These are phyloP conservation scores for Leptobrachium ailaonicum DNA, from an alignment of 2,113 vertebrate genomes.

Conservation along the genomic window DNA sequence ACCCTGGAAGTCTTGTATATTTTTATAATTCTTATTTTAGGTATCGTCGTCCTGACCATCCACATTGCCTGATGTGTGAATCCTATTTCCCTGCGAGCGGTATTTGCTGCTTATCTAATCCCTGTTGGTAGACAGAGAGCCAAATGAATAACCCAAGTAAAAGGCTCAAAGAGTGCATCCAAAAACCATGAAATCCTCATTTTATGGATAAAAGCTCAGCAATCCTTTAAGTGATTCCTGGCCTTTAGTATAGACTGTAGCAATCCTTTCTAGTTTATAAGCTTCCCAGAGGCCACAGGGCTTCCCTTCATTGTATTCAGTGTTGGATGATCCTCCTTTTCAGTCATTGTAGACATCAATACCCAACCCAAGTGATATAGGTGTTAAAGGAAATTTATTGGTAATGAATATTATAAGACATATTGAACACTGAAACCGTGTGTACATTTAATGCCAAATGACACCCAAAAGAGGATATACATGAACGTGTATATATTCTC, in stretches of 20 bases:
- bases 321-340: not conserved
- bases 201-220: constrained; percentile 29
- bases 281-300: not conserved
- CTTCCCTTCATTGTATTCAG: not conserved
- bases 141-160: constrained; percentile 26
- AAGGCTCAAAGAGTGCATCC: constrained; percentile 32
- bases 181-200: constrained; percentile 35
- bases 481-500: no score
- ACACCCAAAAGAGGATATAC: no score
- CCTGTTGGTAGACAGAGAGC: constrained; percentile 12
- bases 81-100: constrained; percentile 18
- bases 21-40: no score
- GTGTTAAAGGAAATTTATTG: no score
- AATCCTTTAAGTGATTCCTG: constrained; percentile 6
- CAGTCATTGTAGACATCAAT: not conserved
- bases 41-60: no score
- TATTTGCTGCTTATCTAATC: constrained; percentile 33
- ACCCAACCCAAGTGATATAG: no score
- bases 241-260: not conserved
- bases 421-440: no score
- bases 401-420: no score
- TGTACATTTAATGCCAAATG: no score
- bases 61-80: not conserved
- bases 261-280: not conserved
- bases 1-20: no score